Evolutionary conservation across 2,888 invertebrate species (phyloP).

Genomic region (Chymomyza amoena): DNA sequence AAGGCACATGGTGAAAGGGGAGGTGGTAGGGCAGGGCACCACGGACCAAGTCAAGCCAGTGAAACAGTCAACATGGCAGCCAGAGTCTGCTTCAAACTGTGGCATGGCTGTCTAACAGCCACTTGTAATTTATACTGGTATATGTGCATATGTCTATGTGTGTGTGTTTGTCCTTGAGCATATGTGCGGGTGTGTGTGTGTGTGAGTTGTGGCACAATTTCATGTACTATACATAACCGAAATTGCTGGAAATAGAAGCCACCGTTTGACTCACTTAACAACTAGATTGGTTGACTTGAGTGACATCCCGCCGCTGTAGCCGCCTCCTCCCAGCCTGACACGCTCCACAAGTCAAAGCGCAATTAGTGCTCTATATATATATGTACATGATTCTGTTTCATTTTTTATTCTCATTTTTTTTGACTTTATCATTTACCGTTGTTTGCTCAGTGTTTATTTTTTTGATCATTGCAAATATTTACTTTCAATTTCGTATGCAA

Average conservation of each 20-base stretch:
- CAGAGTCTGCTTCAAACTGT: background rate
- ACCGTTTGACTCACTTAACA: background rate
- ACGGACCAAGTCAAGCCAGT: background rate
- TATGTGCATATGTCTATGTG: background rate
- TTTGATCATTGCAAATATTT: slow-evolving; percentile 64
- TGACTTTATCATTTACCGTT: background rate
- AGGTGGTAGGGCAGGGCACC: background rate
- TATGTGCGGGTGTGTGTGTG: slow-evolving; percentile 1
- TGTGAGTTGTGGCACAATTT: background rate
- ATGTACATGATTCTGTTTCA: slow-evolving; percentile 2
- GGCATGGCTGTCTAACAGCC: background rate
- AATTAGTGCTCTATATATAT: slow-evolving; percentile 47
- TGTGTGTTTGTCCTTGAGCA: background rate
- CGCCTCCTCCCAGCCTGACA: slow-evolving; percentile 1
- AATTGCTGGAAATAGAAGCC: slow-evolving; percentile 1
- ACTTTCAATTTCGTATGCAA: slow-evolving; percentile 73
- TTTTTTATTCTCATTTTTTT: slow-evolving; percentile 2
- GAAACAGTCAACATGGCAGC: background rate
- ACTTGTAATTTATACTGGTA: background rate
- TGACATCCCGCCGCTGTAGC: background rate
- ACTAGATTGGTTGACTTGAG: background rate
- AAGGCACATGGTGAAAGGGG: background rate
- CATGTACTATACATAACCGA: background rate
- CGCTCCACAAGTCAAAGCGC: slow-evolving; percentile 68
- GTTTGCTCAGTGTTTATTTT: slow-evolving; percentile 5